Base-by-base conservation (phyloP, 2,888 invertebrate species). In the Globia sparganii region DNA sequence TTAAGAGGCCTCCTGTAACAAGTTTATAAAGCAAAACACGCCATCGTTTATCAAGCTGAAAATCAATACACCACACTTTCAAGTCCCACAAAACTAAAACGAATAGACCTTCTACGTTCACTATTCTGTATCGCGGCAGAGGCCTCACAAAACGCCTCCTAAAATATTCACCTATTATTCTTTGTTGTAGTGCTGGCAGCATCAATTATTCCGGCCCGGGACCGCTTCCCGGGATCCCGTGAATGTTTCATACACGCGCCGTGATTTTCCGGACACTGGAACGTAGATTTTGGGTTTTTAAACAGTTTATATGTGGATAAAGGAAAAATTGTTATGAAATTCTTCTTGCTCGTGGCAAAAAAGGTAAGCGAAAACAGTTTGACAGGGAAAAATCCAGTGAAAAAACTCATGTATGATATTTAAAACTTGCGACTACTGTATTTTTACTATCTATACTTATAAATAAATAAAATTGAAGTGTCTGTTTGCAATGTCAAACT, bases 171-270 rank as follows among this genome's bases (percentile, higher is more conserved):
- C 71, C 70, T 78, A 82, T 80, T 84, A 87, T 88, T 86, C 88
- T 87, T 84, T 84, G 87, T 85, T 81, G 80, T 88, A 86, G 89
- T 84, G 85, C 79, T 84, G 78, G 64, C 74, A 77, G 56, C 84
- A 88, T 88, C 87, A 89, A 87, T 88, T 88, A 88, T 88, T 88
- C 83, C 74, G 21, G 34, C 67, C 74, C 80, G 84, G 80, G 78
- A 77, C 78, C 74, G 83, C 73, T 86, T 75, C 75, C 86, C 78
- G 85, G 82, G 83, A 81, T 81, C 78, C 66, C 72, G 84, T 88
- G 89, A 88, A 88, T 89, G 77, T 89, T 88, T 87, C 86, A 88
- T 85, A 78, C 70, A 76, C 78, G 72, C 68, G 61, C 82, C 83
- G 87, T 80, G 87, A 87, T 84, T 87, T 75, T 84, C 77, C 75